Evolutionary conservation across 1,140 invertebrate genomes (phyloP), one percentile per base, ranked within the genome.

Genomic region (Cylas formicarius): DNA sequence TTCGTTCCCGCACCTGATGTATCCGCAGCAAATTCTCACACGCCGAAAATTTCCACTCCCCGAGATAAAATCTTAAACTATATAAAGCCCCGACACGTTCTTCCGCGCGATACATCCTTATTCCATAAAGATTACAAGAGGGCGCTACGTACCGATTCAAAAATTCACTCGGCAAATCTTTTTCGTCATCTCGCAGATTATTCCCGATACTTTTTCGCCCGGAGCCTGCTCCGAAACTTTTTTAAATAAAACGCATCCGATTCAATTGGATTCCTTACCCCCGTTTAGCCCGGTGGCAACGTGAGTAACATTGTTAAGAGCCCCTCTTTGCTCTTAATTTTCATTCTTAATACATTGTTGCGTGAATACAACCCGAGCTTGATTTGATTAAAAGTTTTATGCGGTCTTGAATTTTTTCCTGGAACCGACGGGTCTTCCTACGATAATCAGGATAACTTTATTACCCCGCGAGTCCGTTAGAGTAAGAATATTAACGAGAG

Each of bases 301-400:
- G 34, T 32, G 47, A 56, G 34, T 37, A 37, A 53, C 44, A 48
- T 48, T 50, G 51, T 56, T 56, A 56, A 51, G 45, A 39, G 23
- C 20, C 36, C 40, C 48, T 41, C 45, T 47, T 53, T 56, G 51
- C 44, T n/a, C n/a, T n/a, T n/a, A 53, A 56, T 53, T 56, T 51
- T 45, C 44, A 24, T 40, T 29, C 45, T 53, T 50, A 39, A 42
- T 41, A 44, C 45, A 48, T 40, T 53, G 54, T 44, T 48, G 44
- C 44, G 36, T 43, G 33, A 51, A 55, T 45, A 47, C 43, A 44
- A 42, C 33, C 39, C 44, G 40, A 44, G 34, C 41, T 27, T 27
- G 51, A 56, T 53, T 56, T 53, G 48, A 53, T 56, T 56, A 56
- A 56, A 53, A 56, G 51, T 53, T 56, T 53, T 50, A 53, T 53